These are phyloP conservation scores for Euzetes globulus DNA, from an alignment of 2,888 invertebrate genomes.

Conservation along the genomic window DNA sequence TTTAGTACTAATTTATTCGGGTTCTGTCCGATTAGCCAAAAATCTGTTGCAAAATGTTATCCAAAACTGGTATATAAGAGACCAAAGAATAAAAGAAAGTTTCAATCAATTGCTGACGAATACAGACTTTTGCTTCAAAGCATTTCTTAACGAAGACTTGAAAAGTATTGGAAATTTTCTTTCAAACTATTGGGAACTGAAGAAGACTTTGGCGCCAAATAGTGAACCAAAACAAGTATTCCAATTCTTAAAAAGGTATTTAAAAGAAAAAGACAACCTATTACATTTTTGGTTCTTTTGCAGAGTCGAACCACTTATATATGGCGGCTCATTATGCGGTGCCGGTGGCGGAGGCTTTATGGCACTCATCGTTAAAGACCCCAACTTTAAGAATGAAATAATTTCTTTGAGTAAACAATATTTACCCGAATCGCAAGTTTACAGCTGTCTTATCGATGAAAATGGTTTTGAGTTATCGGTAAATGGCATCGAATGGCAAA, in stretches of 20 bases:
- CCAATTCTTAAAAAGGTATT: conserved; percentile 31
- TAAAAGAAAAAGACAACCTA: too few species aligned
- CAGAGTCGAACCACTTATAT: conserved; percentile 32
- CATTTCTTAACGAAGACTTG: conserved; percentile 46
- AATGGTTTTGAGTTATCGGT: neutral
- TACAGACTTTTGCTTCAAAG: conserved; percentile 42
- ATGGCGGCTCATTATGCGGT: conserved; percentile 40
- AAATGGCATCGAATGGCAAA: neutral
- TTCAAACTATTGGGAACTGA: conserved; percentile 48
- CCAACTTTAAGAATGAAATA: neutral
- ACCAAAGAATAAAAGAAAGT: conserved; percentile 47
- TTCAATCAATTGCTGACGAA: conserved; percentile 46
- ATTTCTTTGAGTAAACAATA: neutral
- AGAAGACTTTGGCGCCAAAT: conserved; percentile 49
- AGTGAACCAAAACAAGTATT: conserved; percentile 48
- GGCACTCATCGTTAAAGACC: conserved; percentile 38
- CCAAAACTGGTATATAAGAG: conserved; percentile 50
- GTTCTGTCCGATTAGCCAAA: conserved; percentile 50
- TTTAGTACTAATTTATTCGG: conserved; percentile 52
- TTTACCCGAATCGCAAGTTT: neutral
- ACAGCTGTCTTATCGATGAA: conserved; percentile 6
- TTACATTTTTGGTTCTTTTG: too few species aligned
- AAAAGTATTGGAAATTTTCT: conserved; percentile 46
- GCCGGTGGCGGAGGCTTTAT: conserved; percentile 43
- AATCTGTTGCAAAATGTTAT: conserved; percentile 53